phyloP scores from a whole-genome alignment of 2,113 vertebrate species.

The Megatriorchis doriae region DNA sequence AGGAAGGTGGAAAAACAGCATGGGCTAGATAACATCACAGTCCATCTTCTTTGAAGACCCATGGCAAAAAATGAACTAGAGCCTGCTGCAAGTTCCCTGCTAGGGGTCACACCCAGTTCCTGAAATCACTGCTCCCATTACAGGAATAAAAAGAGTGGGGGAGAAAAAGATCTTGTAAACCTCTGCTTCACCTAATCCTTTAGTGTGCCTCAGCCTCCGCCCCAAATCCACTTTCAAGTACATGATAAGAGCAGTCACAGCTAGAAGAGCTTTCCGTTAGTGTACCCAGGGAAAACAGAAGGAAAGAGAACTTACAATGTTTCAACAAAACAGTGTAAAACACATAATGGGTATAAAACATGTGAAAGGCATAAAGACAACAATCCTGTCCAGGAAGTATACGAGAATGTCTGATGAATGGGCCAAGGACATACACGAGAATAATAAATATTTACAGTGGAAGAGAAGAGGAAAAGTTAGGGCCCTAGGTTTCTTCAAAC shows the following conservation, averaged over 20 bases:
- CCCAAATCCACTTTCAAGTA: background rate
- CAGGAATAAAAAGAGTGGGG: background rate
- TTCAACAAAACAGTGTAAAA: background rate
- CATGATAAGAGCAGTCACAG: background rate
- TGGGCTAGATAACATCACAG: accelerated
- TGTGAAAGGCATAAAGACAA: background rate
- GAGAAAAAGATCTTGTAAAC: background rate
- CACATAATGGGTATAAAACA: background rate
- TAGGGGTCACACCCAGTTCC: background rate
- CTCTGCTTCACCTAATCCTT: background rate
- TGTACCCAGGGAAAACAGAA: background rate
- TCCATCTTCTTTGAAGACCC: background rate
- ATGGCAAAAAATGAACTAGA: background rate
- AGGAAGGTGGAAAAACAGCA: background rate
- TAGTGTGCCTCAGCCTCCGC: background rate
- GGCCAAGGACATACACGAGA: background rate
- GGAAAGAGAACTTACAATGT: background rate
- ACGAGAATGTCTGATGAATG: background rate
- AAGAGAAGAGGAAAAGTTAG: background rate
- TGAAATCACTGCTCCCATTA: background rate
- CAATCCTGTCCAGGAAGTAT: background rate
- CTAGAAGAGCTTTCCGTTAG: background rate
- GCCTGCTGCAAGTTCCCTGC: background rate
- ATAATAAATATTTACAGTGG: background rate
- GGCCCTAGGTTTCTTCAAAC: background rate